A percentile compares a stretch with the other conserved stretches of the same genome.
phyloP scores from a whole-genome alignment of 2,113 vertebrate species.

The Anser brachyrhynchus region DNA sequence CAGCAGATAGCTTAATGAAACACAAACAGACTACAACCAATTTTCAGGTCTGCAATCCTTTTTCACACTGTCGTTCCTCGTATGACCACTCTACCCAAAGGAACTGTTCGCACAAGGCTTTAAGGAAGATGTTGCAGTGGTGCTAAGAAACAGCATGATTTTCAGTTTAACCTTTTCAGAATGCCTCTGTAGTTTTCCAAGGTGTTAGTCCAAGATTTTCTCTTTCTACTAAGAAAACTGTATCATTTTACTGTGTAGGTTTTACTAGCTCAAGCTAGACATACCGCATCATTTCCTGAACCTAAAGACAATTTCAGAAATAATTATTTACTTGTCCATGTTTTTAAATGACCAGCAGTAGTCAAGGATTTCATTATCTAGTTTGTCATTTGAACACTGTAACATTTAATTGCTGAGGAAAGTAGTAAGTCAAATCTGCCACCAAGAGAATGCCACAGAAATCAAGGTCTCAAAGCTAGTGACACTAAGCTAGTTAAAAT shows the following conservation, averaged over 20 bases:
- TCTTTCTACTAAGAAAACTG: background rate
- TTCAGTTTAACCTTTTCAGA: background rate
- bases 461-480: background rate
- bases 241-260: background rate
- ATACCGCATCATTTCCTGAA: background rate
- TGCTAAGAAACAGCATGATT: background rate
- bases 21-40: background rate
- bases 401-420: background rate
- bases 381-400: background rate
- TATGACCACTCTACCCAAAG: background rate
- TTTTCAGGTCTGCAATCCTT: background rate
- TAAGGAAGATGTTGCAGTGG: background rate
- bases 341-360: background rate
- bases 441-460: background rate
- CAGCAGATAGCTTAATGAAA: background rate
- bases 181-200: background rate
- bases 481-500: background rate
- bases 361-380: background rate
- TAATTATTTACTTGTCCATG: background rate
- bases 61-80: background rate
- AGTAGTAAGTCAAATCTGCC: background rate
- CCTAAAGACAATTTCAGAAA: background rate
- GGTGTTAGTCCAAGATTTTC: background rate
- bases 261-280: background rate
- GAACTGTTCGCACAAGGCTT: background rate